Base-by-base conservation (phyloP, 2,113 vertebrate species). In the Pleuronectes platessa region DNA sequence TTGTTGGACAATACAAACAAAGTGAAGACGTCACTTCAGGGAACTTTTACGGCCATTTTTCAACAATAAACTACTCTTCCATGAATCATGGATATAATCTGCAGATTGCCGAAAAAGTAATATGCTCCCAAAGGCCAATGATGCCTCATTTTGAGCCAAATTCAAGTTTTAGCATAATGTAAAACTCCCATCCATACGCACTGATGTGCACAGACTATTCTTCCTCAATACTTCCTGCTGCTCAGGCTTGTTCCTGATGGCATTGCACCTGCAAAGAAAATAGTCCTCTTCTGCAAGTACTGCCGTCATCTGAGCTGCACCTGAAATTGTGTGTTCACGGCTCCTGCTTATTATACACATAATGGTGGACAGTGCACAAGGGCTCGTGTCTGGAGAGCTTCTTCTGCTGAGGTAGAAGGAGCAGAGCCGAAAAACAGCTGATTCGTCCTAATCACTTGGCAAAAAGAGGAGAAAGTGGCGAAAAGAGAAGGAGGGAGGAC, bases 401-500 rank as follows among this genome's bases (percentile, higher is more conserved):
- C 60, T 89, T 56, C 69, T 94, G 91, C 92, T 93, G 90, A 94
- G 84, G 86, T 81, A 91, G 84, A 79, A 88, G 53, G 14, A 56
- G 37, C 78, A 40, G 71, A 84, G 68, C 83, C 84, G 82, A 69
- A 72, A 24, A 86, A 92, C 77, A 91, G 90, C 87, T 92, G 92
- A 94, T 93, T 94, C 92, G 84, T 93, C 86, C 79, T 13, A 68
- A 68, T 62, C 88, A 65, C 42, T 69, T 93, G 84, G 90, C 94
- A 79, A 51, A 90, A 93, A 79, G 13, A 14, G 90, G 80, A 88
- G 40, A 68, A 81, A 82, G 47, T 55, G 49, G 31, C 13, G 23
- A 12, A 61, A 63, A 76, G 37, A 72, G 23, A 42, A 4, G 31
- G 31, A 31, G 69, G 51, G 35, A 51, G 55, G 45, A 61, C n/a